Percentiles rank a stretch among this genome's conserved stretches.
Evolutionary conservation across 2,888 invertebrate species (phyloP).

Genomic region (Atethmia centrago): DNA sequence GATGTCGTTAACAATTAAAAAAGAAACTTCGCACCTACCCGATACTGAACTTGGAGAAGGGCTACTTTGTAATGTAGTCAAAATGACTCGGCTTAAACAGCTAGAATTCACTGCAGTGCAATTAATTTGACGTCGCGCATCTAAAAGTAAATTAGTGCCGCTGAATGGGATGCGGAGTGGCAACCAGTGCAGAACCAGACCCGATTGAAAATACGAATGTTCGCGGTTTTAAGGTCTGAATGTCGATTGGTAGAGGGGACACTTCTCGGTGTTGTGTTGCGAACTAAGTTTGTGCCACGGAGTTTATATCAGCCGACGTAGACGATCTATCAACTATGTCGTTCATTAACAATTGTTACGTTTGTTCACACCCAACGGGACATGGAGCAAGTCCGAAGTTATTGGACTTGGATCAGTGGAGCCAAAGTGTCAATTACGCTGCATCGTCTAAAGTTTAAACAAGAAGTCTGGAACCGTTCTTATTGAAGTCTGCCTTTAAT

Average conservation of each 20-base stretch:
- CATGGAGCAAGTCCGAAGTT: neutral
- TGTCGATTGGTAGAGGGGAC: slow-evolving; percentile 8
- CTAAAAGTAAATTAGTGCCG: slow-evolving; percentile 61
- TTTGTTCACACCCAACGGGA: slow-evolving; percentile 19
- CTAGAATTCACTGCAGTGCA: slow-evolving; percentile 69
- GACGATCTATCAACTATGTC: slow-evolving; percentile 20
- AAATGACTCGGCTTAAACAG: slow-evolving; percentile 51
- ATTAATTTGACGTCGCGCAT: slow-evolving; percentile 67
- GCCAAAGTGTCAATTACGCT: slow-evolving; percentile 13
- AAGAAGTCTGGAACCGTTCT: neutral
- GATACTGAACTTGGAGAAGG: slow-evolving; percentile 46
- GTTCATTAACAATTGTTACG: slow-evolving; percentile 26
- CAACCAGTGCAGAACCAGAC: slow-evolving; percentile 42
- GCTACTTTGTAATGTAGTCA: slow-evolving; percentile 47
- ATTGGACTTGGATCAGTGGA: slow-evolving; percentile 10
- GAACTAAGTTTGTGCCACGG: slow-evolving; percentile 14
- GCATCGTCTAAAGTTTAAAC: slow-evolving; percentile 12
- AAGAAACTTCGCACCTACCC: slow-evolving; percentile 32
- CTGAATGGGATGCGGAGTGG: slow-evolving; percentile 55
- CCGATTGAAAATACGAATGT: slow-evolving; percentile 53
- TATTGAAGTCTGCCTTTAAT: slow-evolving; percentile 12
- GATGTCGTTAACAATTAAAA: slow-evolving; percentile 64
- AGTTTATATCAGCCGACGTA: neutral
- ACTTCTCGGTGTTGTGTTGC: slow-evolving; percentile 12
- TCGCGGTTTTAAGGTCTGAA: slow-evolving; percentile 7